phyloP scores from a whole-genome alignment of 1,140 invertebrate genomes.

The Tetranychus urticae region DNA sequence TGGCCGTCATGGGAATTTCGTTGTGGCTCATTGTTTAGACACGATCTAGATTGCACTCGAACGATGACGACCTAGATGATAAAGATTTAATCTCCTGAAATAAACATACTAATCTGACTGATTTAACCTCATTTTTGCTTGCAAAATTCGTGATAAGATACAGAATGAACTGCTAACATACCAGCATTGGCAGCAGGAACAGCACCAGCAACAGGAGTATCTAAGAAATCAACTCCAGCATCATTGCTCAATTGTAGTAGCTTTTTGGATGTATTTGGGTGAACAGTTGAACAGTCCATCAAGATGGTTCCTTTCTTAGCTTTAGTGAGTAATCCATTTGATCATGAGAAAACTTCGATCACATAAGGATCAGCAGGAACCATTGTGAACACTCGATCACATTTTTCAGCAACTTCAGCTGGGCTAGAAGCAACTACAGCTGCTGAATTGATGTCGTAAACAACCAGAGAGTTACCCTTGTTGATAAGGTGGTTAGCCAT shows the following conservation, averaged over 20 bases:
- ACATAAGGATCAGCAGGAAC: conserved; percentile 42
- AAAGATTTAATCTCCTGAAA: conserved; percentile 52
- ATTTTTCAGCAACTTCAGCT: conserved; percentile 44
- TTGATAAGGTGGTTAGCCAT: conserved; percentile 83
- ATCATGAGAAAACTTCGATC: conserved; percentile 29
- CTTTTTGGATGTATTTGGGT: conserved; percentile 55
- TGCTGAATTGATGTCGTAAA: conserved; percentile 53
- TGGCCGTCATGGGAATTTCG: conserved; percentile 12
- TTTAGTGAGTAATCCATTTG: conserved; percentile 30
- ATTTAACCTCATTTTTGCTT: conserved; percentile 40
- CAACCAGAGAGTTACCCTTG: conserved; percentile 38
- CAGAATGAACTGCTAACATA: no score
- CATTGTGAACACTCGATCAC: conserved; percentile 69
- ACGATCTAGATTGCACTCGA: conserved; percentile 46
- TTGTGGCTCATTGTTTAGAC: conserved; percentile 29
- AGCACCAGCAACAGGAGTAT: conserved; percentile 71
- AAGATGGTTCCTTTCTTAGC: conserved; percentile 36
- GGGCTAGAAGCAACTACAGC: conserved; percentile 37
- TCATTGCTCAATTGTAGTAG: conserved; percentile 35
- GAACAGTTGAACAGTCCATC: conserved; percentile 86
- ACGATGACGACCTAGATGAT: conserved; percentile 45
- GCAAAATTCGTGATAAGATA: conserved; percentile 57
- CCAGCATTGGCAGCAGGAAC: conserved; percentile 52
- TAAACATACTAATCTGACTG: conserved; percentile 43
- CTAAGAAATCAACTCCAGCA: conserved; percentile 52